Evolutionary conservation across 2,113 vertebrate species (phyloP), one percentile per base, ranked within the genome.

Genomic region (Hippopotamus amphibius): DNA sequence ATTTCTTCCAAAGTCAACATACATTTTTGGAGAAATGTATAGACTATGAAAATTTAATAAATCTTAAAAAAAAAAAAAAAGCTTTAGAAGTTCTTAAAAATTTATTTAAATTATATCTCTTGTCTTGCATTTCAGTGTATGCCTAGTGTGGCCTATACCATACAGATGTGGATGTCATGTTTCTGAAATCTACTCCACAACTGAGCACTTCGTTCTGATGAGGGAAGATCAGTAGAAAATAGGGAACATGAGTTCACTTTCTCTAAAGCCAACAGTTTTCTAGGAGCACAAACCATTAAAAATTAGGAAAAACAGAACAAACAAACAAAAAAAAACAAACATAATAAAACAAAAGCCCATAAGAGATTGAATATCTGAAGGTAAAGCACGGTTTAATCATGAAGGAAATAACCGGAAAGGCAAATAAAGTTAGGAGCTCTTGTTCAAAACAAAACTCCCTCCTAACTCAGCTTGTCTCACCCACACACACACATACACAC

Each of bases 1-100:
- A 17, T 26, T 68, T 95, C 59, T 82, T 93, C 59, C 28, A 94
- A 94, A 95, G 7, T 84, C 26, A 65, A 28, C 15, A 11, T 48
- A 61, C 3, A 63, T 46, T 83, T 86, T 86, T 28, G 83, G 48
- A 88, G 21, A 90, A 82, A 59, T 82, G 57, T 24, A 15, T 21
- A 65, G 9, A 82, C 50, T 22, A 55, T 46, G 7, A 74, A 91
- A 43, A 88, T 37, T 43, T 41, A 95, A 10, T n/a, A 57, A 66
- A 53, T 11, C 50, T 1, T 33, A 50, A 50, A 4, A 43, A 85
- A 81, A 37, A 37, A 37, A 37, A 61, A 33, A 5, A 57, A 94
- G 33, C 10, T 55, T 86, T 79, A 46, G 21, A 91, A 66, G 50
- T 37, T 66, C 26, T 85, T 77, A 22, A 57, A 46, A 89, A 69